phyloP scores from a whole-genome alignment of 2,888 invertebrate species.

The Sabellastarte sp. region DNA sequence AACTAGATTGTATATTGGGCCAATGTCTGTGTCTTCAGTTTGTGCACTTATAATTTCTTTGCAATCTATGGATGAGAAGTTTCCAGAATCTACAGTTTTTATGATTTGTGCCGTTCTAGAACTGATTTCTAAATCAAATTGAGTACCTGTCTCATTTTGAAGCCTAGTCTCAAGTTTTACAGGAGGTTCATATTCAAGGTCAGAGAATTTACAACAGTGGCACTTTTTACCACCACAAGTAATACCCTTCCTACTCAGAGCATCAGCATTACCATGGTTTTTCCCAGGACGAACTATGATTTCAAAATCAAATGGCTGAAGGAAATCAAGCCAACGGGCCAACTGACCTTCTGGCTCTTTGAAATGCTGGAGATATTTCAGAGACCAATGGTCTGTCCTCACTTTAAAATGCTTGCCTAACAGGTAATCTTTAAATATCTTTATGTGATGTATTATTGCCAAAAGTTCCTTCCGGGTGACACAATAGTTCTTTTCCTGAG shows the following conservation, averaged over 20 bases:
- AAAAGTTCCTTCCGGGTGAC: not conserved
- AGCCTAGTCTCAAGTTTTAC: too few relatives aligned
- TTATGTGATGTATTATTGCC: not conserved
- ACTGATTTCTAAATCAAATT: too few relatives aligned
- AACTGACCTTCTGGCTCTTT: not conserved
- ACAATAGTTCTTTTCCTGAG: not conserved
- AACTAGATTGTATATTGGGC: too few relatives aligned
- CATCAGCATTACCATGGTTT: not conserved
- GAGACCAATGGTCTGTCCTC: not conserved
- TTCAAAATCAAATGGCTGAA: not conserved
- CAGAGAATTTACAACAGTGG: too few relatives aligned
- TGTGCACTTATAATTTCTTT: too few relatives aligned
- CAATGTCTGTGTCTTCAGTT: too few relatives aligned
- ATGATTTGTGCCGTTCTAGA: too few relatives aligned
- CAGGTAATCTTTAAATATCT: not conserved
- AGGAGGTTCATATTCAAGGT: too few relatives aligned
- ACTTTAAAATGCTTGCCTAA: not conserved
- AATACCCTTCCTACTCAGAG: not conserved
- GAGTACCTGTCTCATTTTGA: too few relatives aligned
- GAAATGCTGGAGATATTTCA: not conserved
- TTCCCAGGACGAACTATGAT: not conserved
- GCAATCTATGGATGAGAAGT: too few relatives aligned
- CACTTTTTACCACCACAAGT: not conserved
- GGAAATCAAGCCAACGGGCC: not conserved
- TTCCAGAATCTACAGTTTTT: too few relatives aligned